phyloP scores from a whole-genome alignment of 1,140 invertebrate species.

The Reticulitermes speratus region DNA sequence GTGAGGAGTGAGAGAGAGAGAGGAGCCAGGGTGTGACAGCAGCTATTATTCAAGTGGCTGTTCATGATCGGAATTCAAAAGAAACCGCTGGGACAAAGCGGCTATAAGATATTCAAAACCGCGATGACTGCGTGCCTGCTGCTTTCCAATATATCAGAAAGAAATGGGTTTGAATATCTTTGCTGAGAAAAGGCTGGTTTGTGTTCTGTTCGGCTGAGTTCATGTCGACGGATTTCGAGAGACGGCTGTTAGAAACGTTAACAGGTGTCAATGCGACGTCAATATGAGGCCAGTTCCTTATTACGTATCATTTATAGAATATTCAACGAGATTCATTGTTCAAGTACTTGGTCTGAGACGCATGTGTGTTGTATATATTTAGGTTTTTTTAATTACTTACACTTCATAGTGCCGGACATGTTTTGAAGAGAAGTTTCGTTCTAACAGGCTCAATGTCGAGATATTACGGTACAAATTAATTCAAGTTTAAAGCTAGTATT shows the following conservation, averaged over 20 bases:
- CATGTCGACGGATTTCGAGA: background rate
- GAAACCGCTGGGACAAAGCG: background rate
- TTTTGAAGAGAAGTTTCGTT: no score
- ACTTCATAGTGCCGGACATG: no score
- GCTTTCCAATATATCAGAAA: background rate
- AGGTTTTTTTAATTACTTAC: no score
- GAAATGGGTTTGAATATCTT: background rate
- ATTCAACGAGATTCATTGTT: no score
- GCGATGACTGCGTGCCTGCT: background rate
- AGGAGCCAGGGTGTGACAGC: background rate
- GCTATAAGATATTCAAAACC: background rate
- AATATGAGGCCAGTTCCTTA: no score
- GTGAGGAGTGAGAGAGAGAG: background rate
- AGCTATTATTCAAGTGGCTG: constrained; percentile 13
- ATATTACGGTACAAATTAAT: no score
- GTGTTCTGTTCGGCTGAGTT: background rate
- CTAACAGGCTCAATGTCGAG: no score
- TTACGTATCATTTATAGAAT: no score
- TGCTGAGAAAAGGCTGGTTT: background rate
- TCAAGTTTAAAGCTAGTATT: no score
- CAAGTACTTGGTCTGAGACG: no score
- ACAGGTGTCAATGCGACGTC: no score
- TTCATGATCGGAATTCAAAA: constrained; percentile 1
- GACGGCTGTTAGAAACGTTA: background rate
- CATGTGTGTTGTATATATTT: no score